Percentiles rank a stretch among this genome's conserved stretches.
Evolutionary conservation across 2,888 invertebrate species (phyloP).

Genomic region (Cenopis cana): DNA sequence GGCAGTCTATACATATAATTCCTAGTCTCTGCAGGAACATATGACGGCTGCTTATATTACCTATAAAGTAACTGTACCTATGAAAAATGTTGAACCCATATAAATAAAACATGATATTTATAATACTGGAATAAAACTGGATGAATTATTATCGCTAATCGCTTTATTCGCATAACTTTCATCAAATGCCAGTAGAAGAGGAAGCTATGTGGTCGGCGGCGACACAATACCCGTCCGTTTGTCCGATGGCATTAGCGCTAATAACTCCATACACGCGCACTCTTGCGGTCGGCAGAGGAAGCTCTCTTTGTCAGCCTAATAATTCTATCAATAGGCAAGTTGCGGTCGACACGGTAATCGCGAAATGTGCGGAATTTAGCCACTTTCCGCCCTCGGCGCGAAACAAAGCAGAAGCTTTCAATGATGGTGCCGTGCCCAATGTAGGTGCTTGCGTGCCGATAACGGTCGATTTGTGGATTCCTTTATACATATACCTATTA

Average conservation of each 20-base stretch:
- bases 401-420: slow-evolving; percentile 34
- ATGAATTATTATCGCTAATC: slow-evolving; percentile 3
- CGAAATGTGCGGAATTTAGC: slow-evolving; percentile 67
- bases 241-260: slow-evolving; percentile 73
- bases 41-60: too few relatives aligned
- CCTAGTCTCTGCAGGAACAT: too few relatives aligned
- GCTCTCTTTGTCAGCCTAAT: slow-evolving; percentile 66
- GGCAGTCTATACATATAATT: too few relatives aligned
- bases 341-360: slow-evolving; percentile 76
- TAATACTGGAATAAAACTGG: too few relatives aligned
- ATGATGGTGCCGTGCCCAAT: slow-evolving; percentile 14
- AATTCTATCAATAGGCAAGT: slow-evolving; percentile 78
- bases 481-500: slow-evolving; percentile 8
- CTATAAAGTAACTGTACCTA: too few relatives aligned
- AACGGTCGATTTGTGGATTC: slow-evolving; percentile 32
- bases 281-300: slow-evolving; percentile 72
- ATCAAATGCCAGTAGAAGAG: slow-evolving; percentile 54
- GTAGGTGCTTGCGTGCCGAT: slow-evolving; percentile 26
- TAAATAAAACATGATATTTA: too few relatives aligned
- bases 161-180: slow-evolving; percentile 29
- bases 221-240: slow-evolving; percentile 64
- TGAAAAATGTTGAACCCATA: too few relatives aligned
- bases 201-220: slow-evolving; percentile 68
- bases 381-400: slow-evolving; percentile 45
- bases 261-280: slow-evolving; percentile 73